Evolutionary conservation across 2,113 vertebrate genomes (phyloP), one percentile per base, ranked within the genome.

Genomic region (Rynchops niger): DNA sequence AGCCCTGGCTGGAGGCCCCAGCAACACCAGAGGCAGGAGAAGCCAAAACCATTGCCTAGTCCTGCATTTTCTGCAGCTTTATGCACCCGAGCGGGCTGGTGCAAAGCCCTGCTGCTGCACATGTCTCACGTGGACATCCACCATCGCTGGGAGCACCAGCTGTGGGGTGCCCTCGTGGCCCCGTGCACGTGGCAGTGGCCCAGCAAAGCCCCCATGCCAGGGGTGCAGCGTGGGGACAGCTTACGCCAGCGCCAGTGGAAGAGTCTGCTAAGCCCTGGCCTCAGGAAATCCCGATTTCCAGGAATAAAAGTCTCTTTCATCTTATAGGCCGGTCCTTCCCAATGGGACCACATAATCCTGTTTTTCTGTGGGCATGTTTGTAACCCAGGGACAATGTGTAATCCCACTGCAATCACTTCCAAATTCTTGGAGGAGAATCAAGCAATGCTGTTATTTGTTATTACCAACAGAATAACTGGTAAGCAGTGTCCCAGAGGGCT

Each of bases 51-150:
- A 5, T 77, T 49, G 23, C 29, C 49, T 15, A 40, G 18, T 9
- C 23, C 32, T 59, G 15, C 1, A 9, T 62, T 50, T 86, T 50
- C 32, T 66, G 21, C 32, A 76, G 36, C 47, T 66, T 59, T 43
- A 19, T 15, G 59, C 73, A 22, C 62, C 45, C 20, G 18, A 53
- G 63, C 67, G 34, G 79, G 55, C 17, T 27, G 20, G 19, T 45
- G 30, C 67, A 59, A 65, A 74, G 58, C 45, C 34, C 53, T 30
- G 59, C 45, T 3, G 2, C 65, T 79, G 61, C 7, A 1, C 13
- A 2, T 0, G 4, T 12, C 32, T 26, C 0, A 0, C 0, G 0
- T 16, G 58, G 77, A 1, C 8, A 4, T 8, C n/a, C 18, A 1
- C 3, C 6, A 0, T 30, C 6, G 13, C 34, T 12, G 55, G 12